These are phyloP conservation scores for Drosophila simulans DNA, from an alignment of 1,140 invertebrate species.

Conservation along the genomic window DNA sequence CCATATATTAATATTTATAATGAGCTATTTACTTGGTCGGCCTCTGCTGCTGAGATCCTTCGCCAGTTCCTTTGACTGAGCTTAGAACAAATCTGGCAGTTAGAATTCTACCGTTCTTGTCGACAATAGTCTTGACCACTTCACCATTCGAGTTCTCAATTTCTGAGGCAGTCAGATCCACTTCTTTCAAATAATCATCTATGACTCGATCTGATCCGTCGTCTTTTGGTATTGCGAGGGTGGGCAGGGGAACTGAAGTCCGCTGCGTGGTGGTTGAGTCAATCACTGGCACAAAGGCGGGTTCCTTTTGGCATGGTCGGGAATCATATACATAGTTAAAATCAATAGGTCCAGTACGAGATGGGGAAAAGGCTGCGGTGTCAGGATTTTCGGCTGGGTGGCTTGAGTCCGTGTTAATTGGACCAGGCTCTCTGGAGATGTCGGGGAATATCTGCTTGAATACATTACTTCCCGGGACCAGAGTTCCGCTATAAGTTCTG, in stretches of 20 bases:
- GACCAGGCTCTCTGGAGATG: constrained; percentile 1
- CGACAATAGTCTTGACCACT: constrained; percentile 64
- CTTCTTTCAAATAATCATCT: constrained; percentile 50
- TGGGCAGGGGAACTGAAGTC: constrained; percentile 8
- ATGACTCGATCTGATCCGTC: constrained; percentile 33
- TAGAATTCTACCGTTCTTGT: constrained; percentile 64
- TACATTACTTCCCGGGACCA: constrained; percentile 1
- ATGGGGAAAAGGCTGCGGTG: background rate
- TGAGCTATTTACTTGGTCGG: constrained; percentile 42
- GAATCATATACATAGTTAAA: background rate
- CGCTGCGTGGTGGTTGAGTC: constrained; percentile 17
- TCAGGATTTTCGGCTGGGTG: background rate
- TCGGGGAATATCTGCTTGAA: constrained; percentile 25
- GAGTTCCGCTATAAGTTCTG: constrained; percentile 10
- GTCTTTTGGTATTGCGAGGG: background rate
- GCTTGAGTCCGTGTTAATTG: background rate
- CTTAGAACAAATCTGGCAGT: constrained; percentile 67
- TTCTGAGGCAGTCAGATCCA: constrained; percentile 52
- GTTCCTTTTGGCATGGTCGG: background rate
- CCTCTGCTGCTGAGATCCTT: background rate
- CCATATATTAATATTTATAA: background rate
- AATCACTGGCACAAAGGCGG: constrained; percentile 9
- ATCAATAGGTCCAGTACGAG: background rate
- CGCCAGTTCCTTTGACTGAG: constrained; percentile 30
- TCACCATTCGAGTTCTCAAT: constrained; percentile 58